Percentiles rank a stretch among this genome's conserved stretches.
These are phyloP conservation scores for Lagodon rhomboides DNA, from an alignment of 2,797 vertebrate species.

Conservation along the genomic window DNA sequence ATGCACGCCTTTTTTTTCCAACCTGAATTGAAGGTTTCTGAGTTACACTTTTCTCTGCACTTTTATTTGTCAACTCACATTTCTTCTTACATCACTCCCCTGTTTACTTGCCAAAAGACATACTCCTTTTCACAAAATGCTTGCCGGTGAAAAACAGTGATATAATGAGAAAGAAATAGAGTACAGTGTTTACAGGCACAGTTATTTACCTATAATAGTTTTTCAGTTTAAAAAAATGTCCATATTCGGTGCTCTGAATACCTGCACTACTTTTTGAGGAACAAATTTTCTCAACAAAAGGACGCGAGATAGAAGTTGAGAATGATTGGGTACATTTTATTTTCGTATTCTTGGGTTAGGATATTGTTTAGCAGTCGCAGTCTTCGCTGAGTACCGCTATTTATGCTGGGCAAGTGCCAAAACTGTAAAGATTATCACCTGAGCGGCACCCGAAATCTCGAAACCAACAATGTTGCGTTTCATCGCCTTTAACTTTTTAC, in stretches of 20 bases:
- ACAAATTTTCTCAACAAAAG: background rate
- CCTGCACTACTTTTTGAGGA: background rate
- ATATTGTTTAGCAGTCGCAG: background rate
- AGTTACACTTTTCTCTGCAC: conserved; percentile 5
- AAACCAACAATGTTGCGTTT: conserved; percentile 31
- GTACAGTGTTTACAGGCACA: background rate
- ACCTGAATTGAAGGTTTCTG: background rate
- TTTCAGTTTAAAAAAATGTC: background rate
- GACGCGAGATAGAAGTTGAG: background rate
- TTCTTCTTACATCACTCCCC: background rate
- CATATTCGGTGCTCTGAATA: background rate
- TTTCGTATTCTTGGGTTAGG: background rate
- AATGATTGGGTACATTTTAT: background rate
- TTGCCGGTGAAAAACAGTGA: background rate
- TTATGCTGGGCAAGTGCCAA: conserved; percentile 20
- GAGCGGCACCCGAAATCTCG: conserved; percentile 1
- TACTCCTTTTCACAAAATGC: background rate
- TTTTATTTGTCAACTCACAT: conserved; percentile 23
- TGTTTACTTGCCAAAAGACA: background rate
- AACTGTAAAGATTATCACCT: conserved; percentile 27
- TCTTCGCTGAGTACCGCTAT: conserved; percentile 1
- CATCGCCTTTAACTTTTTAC: conserved; percentile 45
- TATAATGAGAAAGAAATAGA: background rate
- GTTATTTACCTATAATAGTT: background rate
- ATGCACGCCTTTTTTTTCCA: background rate